Percentiles rank a stretch among this genome's conserved stretches.
Evolutionary conservation across 2,113 vertebrate species (phyloP).

Genomic region (Recurvirostra avosetta): DNA sequence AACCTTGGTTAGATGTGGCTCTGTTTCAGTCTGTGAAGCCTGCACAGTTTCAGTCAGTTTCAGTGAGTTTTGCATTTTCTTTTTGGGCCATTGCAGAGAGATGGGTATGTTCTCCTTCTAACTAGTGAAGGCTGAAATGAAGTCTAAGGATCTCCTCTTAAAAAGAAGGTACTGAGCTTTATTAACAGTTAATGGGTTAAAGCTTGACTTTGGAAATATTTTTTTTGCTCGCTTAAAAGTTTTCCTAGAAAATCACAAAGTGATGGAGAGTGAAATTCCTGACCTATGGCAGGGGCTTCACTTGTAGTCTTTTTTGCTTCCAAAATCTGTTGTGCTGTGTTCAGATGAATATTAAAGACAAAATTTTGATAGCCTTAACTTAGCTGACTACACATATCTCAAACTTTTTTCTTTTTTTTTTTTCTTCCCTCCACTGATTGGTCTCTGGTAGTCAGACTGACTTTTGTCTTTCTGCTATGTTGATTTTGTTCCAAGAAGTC

Average conservation of each 20-base stretch:
- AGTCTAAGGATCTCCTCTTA: neutral
- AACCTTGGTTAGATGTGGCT: neutral
- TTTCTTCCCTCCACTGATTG: accelerated
- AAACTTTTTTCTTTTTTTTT: neutral
- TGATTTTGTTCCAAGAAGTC: neutral
- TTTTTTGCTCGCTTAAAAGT: accelerated
- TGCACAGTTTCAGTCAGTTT: too few species aligned
- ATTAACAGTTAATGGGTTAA: neutral
- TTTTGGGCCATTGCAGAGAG: accelerated
- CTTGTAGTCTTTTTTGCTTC: neutral
- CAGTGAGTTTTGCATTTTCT: neutral
- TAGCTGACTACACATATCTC: neutral
- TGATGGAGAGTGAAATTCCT: neutral
- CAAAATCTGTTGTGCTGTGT: neutral
- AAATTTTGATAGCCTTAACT: neutral
- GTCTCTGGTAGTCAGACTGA: neutral
- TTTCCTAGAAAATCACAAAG: neutral
- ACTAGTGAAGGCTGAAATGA: neutral
- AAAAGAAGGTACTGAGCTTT: neutral
- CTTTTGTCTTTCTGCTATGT: neutral
- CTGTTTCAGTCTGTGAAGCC: neutral
- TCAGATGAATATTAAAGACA: neutral
- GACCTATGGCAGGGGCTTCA: neutral
- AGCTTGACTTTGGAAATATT: neutral
- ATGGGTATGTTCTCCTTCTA: neutral